These are phyloP conservation scores for Melitaea cinxia DNA, from an alignment of 1,140 invertebrate species.

Conservation along the genomic window DNA sequence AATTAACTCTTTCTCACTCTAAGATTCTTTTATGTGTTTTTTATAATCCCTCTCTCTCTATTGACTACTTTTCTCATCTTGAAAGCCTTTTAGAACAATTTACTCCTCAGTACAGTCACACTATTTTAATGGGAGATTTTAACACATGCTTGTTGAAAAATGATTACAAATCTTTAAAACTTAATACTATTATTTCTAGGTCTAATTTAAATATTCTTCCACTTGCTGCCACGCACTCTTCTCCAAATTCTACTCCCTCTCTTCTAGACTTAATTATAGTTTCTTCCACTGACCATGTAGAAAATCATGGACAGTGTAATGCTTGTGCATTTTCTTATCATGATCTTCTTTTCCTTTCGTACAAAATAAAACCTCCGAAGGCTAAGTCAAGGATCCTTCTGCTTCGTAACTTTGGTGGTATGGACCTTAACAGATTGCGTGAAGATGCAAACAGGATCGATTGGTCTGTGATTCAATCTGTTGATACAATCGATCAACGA, in stretches of 20 bases:
- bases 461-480: no score
- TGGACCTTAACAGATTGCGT: no score
- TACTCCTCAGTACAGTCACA: background rate
- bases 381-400: background rate
- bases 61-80: background rate
- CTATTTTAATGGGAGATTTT: no score
- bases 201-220: background rate
- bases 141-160: no score
- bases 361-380: background rate
- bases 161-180: background rate
- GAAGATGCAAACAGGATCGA: no score
- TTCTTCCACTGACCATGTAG: background rate
- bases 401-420: background rate
- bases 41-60: background rate
- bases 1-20: no score
- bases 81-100: background rate
- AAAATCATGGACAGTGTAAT: constrained; percentile 4
- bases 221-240: background rate
- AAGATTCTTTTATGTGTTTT: no score
- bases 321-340: constrained; percentile 3
- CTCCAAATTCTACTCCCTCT: constrained; percentile 2
- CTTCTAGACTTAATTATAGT: background rate
- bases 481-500: no score
- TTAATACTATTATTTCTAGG: background rate
- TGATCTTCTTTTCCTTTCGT: constrained; percentile 1